Percentiles rank a stretch among this genome's conserved stretches.
Conservation (phyloP, 2,888 invertebrate genomes). For the Aelia acuminata region DNA sequence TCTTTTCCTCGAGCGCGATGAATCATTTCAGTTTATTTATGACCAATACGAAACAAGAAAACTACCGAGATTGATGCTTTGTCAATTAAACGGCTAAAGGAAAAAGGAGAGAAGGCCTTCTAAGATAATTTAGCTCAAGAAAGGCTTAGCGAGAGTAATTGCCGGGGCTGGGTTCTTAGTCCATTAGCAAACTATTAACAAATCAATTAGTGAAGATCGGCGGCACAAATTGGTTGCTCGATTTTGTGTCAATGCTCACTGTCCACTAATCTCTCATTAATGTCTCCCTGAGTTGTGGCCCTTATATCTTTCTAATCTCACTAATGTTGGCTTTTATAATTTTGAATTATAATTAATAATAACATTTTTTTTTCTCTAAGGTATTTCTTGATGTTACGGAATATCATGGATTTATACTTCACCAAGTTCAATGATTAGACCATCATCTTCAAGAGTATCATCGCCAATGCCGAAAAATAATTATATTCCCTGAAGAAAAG, state of each 20-base stretch:
- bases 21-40: neutral
- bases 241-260: neutral
- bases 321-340: no score
- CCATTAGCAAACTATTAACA: slow-evolving; percentile 30
- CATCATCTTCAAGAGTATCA: no score
- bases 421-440: no score
- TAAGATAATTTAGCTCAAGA: neutral
- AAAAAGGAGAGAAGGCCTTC: neutral
- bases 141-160: neutral
- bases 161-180: neutral
- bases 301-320: neutral
- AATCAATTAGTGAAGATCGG: slow-evolving; percentile 20
- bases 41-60: neutral
- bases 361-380: no score
- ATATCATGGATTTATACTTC: no score
- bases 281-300: neutral
- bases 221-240: neutral
- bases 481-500: no score
- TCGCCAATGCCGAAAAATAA: no score
- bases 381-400: no score
- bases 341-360: no score
- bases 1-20: neutral
- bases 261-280: neutral
- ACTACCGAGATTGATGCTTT: neutral
- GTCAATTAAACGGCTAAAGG: neutral